Percentiles rank a stretch among this genome's conserved stretches.
Evolutionary conservation across 92 coral and sea anemone species (phyloP).

Genomic region (Ricordea florida): DNA sequence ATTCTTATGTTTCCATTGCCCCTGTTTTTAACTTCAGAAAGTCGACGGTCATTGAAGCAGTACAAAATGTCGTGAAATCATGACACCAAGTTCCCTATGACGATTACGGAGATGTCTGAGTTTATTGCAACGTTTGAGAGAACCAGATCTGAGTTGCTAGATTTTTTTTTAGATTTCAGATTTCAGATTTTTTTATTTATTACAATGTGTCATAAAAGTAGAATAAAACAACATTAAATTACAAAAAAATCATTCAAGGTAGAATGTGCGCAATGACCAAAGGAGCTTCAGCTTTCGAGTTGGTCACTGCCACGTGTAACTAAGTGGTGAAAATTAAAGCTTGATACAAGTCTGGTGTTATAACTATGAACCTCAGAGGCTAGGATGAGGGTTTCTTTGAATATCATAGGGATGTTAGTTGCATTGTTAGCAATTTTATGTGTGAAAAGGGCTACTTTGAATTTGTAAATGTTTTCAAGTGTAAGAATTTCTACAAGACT

Average conservation of each 20-base stretch:
- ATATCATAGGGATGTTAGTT: constrained; percentile 20
- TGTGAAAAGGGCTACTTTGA: constrained; percentile 38
- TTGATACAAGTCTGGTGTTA: constrained; percentile 41
- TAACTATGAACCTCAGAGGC: constrained; percentile 37
- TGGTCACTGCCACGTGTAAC: too few species aligned
- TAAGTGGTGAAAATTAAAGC: background rate
- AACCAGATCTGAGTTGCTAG: constrained; percentile 1
- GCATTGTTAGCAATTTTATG: constrained; percentile 35
- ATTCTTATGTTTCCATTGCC: background rate
- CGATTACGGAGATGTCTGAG: background rate
- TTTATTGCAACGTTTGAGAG: too few species aligned
- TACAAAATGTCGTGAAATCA: background rate
- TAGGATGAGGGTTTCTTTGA: constrained; percentile 4
- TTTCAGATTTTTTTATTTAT: too few species aligned
- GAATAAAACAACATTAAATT: too few species aligned
- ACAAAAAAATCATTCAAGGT: too few species aligned
- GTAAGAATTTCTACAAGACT: constrained; percentile 38
- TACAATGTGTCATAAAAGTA: too few species aligned
- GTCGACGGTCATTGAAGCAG: background rate
- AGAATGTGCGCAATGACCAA: too few species aligned
- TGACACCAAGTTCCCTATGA: constrained; percentile 4
- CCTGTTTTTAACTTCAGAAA: background rate
- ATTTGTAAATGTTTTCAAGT: constrained; percentile 45
- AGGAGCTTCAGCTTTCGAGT: too few species aligned
- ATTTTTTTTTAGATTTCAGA: too few species aligned